Percentiles rank a stretch among this genome's conserved stretches.
These are phyloP conservation scores for Machimus rusticus DNA, from an alignment of 2,888 invertebrate species.

Conservation along the genomic window DNA sequence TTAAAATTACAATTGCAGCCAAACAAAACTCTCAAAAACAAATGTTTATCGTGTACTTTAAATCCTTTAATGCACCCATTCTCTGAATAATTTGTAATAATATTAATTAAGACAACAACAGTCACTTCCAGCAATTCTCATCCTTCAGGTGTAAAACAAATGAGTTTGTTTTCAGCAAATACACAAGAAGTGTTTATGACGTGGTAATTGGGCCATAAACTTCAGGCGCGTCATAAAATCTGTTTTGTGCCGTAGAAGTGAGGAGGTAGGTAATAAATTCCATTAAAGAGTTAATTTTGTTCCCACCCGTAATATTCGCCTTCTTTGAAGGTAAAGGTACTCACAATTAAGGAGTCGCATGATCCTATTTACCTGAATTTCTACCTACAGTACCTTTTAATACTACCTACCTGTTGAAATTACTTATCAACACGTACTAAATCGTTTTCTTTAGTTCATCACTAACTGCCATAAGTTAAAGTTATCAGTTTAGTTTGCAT, in stretches of 20 bases:
- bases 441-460: neutral
- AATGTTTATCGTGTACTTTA: neutral
- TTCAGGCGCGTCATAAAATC: neutral
- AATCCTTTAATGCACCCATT: neutral
- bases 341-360: neutral
- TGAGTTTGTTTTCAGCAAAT: neutral
- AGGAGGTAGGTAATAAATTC: neutral
- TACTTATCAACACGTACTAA: neutral
- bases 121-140: neutral
- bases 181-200: neutral
- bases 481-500: neutral
- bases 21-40: neutral
- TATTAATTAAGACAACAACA: neutral
- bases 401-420: neutral
- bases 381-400: neutral
- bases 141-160: neutral
- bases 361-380: neutral
- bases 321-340: neutral
- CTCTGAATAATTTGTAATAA: neutral
- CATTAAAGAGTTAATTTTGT: neutral
- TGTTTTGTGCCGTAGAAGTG: neutral
- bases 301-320: neutral
- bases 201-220: neutral
- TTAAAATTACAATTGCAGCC: neutral
- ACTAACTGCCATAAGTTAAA: neutral